These are phyloP conservation scores for Thinocorus orbignyianus DNA, from an alignment of 2,113 vertebrate genomes.

Conservation along the genomic window DNA sequence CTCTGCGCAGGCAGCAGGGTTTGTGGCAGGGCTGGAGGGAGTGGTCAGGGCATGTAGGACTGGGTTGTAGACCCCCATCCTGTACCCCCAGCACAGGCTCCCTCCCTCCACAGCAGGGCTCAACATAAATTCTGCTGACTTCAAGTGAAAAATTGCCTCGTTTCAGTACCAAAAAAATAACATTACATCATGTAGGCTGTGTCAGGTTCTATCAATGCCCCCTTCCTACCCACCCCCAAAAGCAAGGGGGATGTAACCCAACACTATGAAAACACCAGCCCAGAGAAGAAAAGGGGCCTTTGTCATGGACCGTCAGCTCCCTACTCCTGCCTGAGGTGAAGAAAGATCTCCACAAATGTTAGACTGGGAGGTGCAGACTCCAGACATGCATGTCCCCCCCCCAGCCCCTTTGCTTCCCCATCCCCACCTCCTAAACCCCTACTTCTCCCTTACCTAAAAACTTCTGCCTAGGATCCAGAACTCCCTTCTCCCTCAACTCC, in stretches of 20 bases:
- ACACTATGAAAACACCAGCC: conserved; percentile 87
- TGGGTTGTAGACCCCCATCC: background rate
- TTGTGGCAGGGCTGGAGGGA: background rate
- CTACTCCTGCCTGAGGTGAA: conserved; percentile 55
- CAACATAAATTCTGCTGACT: conserved; percentile 70
- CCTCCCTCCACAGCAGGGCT: background rate
- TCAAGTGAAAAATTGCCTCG: conserved; percentile 69
- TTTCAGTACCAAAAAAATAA: conserved; percentile 84
- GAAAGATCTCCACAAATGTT: conserved; percentile 48
- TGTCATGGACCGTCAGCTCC: conserved; percentile 67
- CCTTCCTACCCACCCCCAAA: conserved; percentile 68
- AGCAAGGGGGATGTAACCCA: conserved; percentile 79
- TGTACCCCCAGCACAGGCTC: background rate
- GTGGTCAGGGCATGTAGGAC: fast-evolving
- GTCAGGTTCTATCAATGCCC: conserved; percentile 84
- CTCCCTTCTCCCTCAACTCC: background rate
- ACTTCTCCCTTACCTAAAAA: background rate
- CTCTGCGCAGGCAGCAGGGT: fast-evolving
- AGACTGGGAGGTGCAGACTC: conserved; percentile 22
- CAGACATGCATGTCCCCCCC: background rate
- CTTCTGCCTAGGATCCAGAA: background rate
- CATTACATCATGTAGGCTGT: conserved; percentile 87
- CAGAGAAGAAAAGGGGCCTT: conserved; percentile 83
- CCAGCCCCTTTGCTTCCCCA: background rate
- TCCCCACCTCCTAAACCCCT: background rate